Conservation (phyloP, 2,113 vertebrate genomes). For the Pleuronectes platessa region DNA sequence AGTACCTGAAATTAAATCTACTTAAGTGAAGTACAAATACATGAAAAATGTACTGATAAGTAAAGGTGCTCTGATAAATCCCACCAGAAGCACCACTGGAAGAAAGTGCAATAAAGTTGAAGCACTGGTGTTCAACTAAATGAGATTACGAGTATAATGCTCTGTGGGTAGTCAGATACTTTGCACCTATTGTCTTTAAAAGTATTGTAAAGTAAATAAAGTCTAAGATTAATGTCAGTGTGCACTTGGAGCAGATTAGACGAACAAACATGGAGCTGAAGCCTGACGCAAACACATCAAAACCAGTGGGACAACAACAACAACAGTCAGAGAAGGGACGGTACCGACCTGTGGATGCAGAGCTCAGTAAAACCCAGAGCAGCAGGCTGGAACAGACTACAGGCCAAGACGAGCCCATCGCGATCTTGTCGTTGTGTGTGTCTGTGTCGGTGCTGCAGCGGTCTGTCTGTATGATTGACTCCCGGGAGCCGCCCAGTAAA, state of each 20-base stretch:
- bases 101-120: background rate
- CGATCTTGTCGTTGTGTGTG: background rate
- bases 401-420: conserved; percentile 51
- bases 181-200: background rate
- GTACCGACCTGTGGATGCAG: conserved; percentile 60
- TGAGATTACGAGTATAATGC: no score
- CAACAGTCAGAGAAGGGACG: background rate
- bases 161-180: background rate
- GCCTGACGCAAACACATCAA: conserved; percentile 14
- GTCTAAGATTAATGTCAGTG: no score
- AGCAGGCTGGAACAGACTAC: conserved; percentile 23
- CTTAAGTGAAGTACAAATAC: no score
- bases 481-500: conserved; percentile 30
- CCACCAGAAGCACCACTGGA: no score
- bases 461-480: background rate
- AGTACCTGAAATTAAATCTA: no score
- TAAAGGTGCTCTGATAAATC: no score
- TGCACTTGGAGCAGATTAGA: background rate
- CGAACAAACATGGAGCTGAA: conserved; percentile 54
- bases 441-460: background rate
- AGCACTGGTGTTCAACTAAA: background rate
- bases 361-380: conserved; percentile 32
- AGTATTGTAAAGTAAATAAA: background rate
- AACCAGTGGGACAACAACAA: conserved; percentile 2
- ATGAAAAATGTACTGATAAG: no score